Base-by-base conservation (phyloP, 2,797 vertebrate species). In the Ctenopoma kingsleyae region DNA sequence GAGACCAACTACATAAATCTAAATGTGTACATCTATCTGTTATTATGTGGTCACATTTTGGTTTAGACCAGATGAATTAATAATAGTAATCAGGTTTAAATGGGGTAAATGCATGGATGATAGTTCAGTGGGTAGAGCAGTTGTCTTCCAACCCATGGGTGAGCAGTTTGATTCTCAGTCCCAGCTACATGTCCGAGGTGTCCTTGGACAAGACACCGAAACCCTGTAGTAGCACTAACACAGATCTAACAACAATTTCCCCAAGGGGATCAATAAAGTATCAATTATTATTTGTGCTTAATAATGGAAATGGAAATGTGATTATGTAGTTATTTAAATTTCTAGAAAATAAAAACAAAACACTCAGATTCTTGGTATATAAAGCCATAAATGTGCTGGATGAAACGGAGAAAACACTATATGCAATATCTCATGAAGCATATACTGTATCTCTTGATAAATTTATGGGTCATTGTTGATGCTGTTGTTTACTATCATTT, bases 401-500 rank as follows among this genome's bases (percentile, higher is more conserved):
- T 47, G 19, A 51, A 54, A 32, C 5, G 6, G 23, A 27, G 46
- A 35, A 54, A 68, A 44, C 46, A 41, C 16, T 35, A 47, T 27
- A n/a, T 57, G 8, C 11, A 20, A 15, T 27, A 40, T 55, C 38
- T 40, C 11, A 27, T 43, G 27, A 25, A 60, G 44, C 63, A 68
- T 71, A 63, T 32, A 30, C 27, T 6, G 6, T 52, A 49, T 68
- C 49, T 61, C 43, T 16, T 44, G 53, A 58, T 69, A 27, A 60
- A 15, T 56, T 58, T 67, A 80, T 59, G 5, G 6, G 22, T 43
- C 9, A n/a, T 41, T 23, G 35, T 56, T 58, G 20, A 20, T 79
- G 51, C 40, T 61, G 57, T 53, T 64, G 58, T 81, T 66, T 57
- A 60, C 58, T 67, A 11, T 38, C 11, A 38, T 63, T 66, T 59